Base-by-base conservation (phyloP, 2,113 vertebrate genomes). In the Entelurus aequoreus region DNA sequence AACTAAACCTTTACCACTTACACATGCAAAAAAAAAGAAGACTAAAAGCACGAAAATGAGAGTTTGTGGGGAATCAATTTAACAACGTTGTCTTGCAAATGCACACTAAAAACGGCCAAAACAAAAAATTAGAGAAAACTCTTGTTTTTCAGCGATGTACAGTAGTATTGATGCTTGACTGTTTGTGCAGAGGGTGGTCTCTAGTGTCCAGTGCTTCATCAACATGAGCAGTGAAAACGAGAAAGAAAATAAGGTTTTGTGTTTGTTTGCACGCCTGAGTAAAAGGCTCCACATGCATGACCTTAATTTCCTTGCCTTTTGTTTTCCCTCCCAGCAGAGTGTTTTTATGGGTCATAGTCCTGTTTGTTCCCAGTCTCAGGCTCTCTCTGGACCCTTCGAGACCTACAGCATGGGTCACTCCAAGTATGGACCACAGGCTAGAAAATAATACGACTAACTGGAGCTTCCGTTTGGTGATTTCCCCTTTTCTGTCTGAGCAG, bases 261-360 rank as follows among this genome's bases (percentile, higher is more conserved):
- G 11, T 78, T 66, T 80, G 54, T 82, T 63, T 79, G 54, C 58
- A 40, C 8, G 49, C 35, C 57, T 60, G 38, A 62, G 40, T 4
- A 42, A 71, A 54, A 16, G 54, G 60, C 14, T 48, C 16, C 65
- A 52, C 28, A 35, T 28, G 11, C 16, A 62, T 66, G 72, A 76
- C 72, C 74, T 71, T 71, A 8, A 77, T 76, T 85, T 81, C 74
- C 78, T 59, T 69, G 36, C 38, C 60, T 50, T 66, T 63, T 46
- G 8, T 42, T 42, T n/a, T 44, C 54, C 58, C 48, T 15, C 55
- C 58, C 58, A 38, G 7, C 54, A 8, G 14, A 38, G 35, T n/a
- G 48, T 5, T 52, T 52, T 42, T 47, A 19, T 19, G 47, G 71
- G 60, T 71, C 74, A 56, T 58, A 38, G 66, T 61, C 9, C 0